These are phyloP conservation scores for Vimba vimba DNA, from an alignment of 2,113 vertebrate genomes.

Conservation along the genomic window DNA sequence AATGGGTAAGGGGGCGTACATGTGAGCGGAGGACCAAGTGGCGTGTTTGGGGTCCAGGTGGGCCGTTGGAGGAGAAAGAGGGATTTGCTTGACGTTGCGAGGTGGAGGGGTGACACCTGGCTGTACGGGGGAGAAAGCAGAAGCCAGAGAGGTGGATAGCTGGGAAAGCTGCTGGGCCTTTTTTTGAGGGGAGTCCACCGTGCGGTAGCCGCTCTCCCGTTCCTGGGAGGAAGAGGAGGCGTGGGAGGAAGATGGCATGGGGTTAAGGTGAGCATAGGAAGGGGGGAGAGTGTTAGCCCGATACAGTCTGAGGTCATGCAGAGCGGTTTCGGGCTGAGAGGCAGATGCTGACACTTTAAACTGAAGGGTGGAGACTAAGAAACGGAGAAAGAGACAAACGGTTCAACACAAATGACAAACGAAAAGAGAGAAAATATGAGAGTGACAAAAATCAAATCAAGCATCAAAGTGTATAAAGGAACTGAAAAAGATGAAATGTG, in stretches of 20 bases:
- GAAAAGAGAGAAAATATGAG: conserved; percentile 58
- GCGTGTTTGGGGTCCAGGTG: conserved; percentile 73
- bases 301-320: conserved; percentile 79
- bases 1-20: conserved; percentile 73
- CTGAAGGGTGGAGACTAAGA: conserved; percentile 80
- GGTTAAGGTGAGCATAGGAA: conserved; percentile 71
- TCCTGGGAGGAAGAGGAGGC: conserved; percentile 72
- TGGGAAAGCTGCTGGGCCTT: conserved; percentile 82
- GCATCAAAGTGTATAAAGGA: conserved; percentile 35
- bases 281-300: conserved; percentile 76
- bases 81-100: conserved; percentile 79
- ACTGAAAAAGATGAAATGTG: conserved; percentile 47
- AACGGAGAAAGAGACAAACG: conserved; percentile 68
- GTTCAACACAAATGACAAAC: conserved; percentile 53
- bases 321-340: conserved; percentile 78
- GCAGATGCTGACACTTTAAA: conserved; percentile 81
- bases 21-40: conserved; percentile 79
- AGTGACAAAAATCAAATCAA: conserved; percentile 59
- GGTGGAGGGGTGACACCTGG: conserved; percentile 69
- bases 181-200: conserved; percentile 66
- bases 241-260: conserved; percentile 55
- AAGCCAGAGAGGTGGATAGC: conserved; percentile 77
- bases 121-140: conserved; percentile 82
- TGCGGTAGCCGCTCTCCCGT: conserved; percentile 60
- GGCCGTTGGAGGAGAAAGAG: conserved; percentile 78